Conservation (phyloP, 2,113 vertebrate genomes). For the Catharus bicknelli region DNA sequence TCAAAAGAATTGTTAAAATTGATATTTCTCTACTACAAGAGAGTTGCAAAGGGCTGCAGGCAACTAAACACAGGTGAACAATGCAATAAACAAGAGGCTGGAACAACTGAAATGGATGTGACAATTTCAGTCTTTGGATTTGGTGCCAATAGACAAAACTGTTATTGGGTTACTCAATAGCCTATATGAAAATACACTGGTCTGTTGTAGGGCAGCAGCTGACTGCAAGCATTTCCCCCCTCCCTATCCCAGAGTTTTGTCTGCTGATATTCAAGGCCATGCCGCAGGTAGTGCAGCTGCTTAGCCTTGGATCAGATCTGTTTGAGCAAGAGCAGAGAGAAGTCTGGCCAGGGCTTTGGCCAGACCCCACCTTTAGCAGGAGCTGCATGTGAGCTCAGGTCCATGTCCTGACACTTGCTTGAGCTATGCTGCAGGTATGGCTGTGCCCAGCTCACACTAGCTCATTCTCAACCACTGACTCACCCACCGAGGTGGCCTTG, state of each 20-base stretch:
- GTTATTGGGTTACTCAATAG: not conserved
- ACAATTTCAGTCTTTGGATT: not conserved
- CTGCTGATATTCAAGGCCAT: not conserved
- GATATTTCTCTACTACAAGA: not conserved
- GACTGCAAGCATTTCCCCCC: not conserved
- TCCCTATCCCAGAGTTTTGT: not conserved
- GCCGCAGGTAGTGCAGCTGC: accelerated
- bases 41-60: not conserved
- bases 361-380: not conserved
- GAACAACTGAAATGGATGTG: not conserved
- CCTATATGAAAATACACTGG: not conserved
- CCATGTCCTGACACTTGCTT: not conserved
- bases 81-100: not conserved
- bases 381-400: not conserved
- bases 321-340: not conserved
- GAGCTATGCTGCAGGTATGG: not conserved
- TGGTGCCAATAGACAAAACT: not conserved
- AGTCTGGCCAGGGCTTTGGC: not conserved
- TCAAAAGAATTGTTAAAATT: not conserved
- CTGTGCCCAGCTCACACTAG: not conserved
- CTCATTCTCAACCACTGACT: not conserved
- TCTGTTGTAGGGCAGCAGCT: not conserved
- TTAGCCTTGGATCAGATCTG: not conserved
- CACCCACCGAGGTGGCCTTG: accelerated
- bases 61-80: not conserved